These are phyloP conservation scores for Ommatoiulus sabulosus DNA, from an alignment of 2,888 invertebrate genomes.

Conservation along the genomic window DNA sequence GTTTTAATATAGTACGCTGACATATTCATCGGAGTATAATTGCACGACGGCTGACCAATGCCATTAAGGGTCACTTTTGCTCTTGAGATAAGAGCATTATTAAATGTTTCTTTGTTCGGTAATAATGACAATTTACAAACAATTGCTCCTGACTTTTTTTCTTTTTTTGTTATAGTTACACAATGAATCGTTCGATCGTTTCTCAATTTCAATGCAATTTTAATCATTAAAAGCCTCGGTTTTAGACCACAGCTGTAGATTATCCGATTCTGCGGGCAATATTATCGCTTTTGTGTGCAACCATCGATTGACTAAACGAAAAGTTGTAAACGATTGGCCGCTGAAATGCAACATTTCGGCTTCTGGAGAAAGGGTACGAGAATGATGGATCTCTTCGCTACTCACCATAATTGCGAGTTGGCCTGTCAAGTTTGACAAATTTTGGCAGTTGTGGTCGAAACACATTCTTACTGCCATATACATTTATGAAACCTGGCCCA, in stretches of 20 bases:
- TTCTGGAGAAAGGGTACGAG: background rate
- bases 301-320: background rate
- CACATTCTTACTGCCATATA: constrained; percentile 5
- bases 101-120: background rate
- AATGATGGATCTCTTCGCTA: background rate
- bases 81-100: background rate
- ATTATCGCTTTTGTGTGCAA: background rate
- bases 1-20: too few relatives aligned
- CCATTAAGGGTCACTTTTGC: background rate
- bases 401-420: constrained; percentile 41
- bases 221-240: background rate
- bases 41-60: too few relatives aligned
- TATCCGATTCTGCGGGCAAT: background rate
- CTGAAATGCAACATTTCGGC: background rate
- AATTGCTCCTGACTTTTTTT: background rate
- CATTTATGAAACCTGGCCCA: background rate
- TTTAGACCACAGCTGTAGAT: background rate
- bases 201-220: background rate
- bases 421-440: constrained; percentile 29
- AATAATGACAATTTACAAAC: background rate
- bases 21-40: too few relatives aligned
- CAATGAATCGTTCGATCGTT: background rate
- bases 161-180: too few relatives aligned
- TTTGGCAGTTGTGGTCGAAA: background rate
- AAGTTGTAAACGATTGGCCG: background rate